Conservation (phyloP, 2,888 invertebrate genomes). For the Didymodactylos carnosus region DNA sequence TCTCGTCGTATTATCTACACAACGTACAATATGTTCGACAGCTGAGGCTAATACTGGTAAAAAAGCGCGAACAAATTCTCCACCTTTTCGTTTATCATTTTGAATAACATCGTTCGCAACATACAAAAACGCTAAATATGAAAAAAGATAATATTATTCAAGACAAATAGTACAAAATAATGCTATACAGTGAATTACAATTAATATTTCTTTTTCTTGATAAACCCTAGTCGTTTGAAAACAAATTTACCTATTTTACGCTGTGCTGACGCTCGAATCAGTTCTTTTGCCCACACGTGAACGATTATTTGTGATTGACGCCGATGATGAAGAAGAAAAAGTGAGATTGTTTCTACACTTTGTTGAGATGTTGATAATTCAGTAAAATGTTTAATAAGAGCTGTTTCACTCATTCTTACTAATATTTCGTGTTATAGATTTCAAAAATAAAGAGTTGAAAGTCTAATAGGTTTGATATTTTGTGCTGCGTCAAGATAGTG, state of each 20-base stretch:
- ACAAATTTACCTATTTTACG: constrained; percentile 42
- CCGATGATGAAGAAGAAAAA: constrained; percentile 91
- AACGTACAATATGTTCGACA: constrained; percentile 53
- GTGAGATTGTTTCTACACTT: constrained; percentile 83
- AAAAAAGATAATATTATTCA: constrained; percentile 54
- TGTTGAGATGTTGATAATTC: constrained; percentile 83
- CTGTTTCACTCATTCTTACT: constrained; percentile 10
- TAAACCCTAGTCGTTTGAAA: too few species aligned
- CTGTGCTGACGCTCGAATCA: constrained; percentile 43
- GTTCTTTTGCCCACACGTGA: constrained; percentile 72
- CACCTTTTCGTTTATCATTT: constrained; percentile 89
- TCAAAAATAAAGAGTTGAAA: too few species aligned
- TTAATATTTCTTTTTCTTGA: too few species aligned
- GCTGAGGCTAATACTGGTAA: constrained; percentile 56
- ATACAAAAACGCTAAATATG: constrained; percentile 60
- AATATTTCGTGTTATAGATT: too few species aligned
- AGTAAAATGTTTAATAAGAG: constrained; percentile 58
- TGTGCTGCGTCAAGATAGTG: too few species aligned
- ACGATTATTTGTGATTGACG: constrained; percentile 76
- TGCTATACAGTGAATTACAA: too few species aligned
- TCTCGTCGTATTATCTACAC: constrained; percentile 32
- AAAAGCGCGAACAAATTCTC: constrained; percentile 65
- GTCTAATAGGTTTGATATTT: too few species aligned
- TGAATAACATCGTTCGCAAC: constrained; percentile 97
- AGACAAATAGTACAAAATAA: constrained; percentile 41